These are phyloP conservation scores for Agrilus mali DNA, from an alignment of 2,888 invertebrate species.

Conservation along the genomic window DNA sequence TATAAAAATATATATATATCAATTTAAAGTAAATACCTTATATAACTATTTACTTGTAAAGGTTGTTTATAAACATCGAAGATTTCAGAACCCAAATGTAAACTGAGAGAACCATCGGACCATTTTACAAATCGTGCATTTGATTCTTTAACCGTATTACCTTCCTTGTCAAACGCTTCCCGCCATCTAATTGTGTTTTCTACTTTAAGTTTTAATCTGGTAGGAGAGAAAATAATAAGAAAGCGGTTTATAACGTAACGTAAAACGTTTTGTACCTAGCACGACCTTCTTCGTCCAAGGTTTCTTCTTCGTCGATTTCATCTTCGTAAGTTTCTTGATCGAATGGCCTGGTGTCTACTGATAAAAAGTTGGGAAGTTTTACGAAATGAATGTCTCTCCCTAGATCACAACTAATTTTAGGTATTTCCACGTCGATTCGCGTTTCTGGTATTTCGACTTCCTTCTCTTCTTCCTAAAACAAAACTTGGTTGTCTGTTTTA, in stretches of 20 bases:
- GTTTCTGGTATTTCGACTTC: constrained; percentile 80
- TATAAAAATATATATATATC: constrained; percentile 17
- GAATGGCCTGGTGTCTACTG: constrained; percentile 94
- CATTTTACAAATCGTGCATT: constrained; percentile 92
- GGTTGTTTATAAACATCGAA: constrained; percentile 96
- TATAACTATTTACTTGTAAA: constrained; percentile 44
- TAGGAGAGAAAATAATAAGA: constrained; percentile 1
- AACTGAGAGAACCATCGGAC: constrained; percentile 96
- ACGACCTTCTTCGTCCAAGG: constrained; percentile 93
- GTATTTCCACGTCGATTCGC: constrained; percentile 92
- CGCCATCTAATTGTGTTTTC: constrained; percentile 98
- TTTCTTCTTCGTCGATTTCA: constrained; percentile 97
- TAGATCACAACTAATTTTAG: constrained; percentile 84
- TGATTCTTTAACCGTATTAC: constrained; percentile 74
- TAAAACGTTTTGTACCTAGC: constrained; percentile 52
- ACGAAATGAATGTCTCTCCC: constrained; percentile 91
- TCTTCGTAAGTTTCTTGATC: constrained; percentile 93
- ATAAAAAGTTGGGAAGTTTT: constrained; percentile 95
- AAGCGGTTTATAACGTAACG: neutral
- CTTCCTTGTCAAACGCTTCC: constrained; percentile 67
- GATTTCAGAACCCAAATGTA: constrained; percentile 93
- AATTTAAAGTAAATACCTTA: constrained; percentile 1
- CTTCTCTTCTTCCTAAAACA: constrained; percentile 45
- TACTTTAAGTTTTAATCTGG: constrained; percentile 78
- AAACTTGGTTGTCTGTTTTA: neutral